phyloP scores from a whole-genome alignment of 1,140 invertebrate species.

The Coelopa frigida region DNA sequence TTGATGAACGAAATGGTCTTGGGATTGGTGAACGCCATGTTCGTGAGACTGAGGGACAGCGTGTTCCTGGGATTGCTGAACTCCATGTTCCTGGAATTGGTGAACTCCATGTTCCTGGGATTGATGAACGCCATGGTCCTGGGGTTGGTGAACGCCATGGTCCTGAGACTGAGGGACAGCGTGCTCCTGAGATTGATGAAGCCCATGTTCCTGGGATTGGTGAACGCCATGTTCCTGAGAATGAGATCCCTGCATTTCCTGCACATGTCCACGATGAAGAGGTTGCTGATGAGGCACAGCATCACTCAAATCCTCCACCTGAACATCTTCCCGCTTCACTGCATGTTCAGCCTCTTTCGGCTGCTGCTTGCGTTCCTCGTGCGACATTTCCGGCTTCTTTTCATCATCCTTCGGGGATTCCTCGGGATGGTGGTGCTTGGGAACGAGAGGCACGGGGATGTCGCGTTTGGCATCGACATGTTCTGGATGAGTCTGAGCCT shows the following conservation, averaged over 20 bases:
- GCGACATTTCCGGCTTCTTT: neutral
- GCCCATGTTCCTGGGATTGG: neutral
- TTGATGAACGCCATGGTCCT: no score
- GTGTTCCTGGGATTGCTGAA: no score
- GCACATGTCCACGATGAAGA: neutral
- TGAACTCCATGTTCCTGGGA: no score
- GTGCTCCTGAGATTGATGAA: no score
- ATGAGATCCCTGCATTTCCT: neutral
- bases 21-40: no score
- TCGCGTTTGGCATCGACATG: constrained; percentile 9
- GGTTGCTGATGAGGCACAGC: neutral
- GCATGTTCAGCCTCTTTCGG: neutral
- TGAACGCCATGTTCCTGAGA: neutral
- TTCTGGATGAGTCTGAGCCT: neutral
- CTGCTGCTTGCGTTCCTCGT: neutral
- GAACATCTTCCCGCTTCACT: neutral
- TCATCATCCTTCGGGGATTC: constrained; percentile 7
- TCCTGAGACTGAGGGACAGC: neutral
- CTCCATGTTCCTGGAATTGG: no score
- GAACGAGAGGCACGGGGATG: constrained; percentile 13
- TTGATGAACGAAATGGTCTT: no score
- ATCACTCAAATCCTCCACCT: neutral
- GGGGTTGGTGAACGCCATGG: neutral
- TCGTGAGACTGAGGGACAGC: no score
- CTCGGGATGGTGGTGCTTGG: constrained; percentile 10